A percentile compares a stretch with the other conserved stretches of the same genome.
Evolutionary conservation across 2,888 invertebrate genomes (phyloP).

Genomic region (Trichogramma evanescens): DNA sequence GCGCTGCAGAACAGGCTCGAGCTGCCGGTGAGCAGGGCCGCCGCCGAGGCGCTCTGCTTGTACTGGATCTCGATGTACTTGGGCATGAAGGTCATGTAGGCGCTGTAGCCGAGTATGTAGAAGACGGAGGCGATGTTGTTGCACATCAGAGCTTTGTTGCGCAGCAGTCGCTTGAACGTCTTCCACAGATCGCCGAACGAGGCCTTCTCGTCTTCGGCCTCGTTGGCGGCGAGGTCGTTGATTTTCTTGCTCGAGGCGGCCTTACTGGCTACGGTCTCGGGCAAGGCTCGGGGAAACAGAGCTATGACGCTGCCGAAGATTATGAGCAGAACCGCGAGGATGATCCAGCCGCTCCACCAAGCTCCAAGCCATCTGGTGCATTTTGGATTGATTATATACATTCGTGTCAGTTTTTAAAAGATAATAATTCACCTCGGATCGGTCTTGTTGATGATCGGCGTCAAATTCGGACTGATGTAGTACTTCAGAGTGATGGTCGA

Average conservation of each 20-base stretch:
- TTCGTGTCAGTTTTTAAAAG: not conserved
- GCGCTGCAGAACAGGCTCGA: conserved; percentile 65
- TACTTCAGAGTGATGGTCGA: conserved; percentile 60
- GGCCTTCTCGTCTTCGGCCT: conserved; percentile 34
- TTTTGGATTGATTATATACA: not conserved
- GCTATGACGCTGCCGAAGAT: conserved; percentile 58
- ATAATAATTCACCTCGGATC: conserved; percentile 52
- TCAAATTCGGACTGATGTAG: conserved; percentile 60
- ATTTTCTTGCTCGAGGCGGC: conserved; percentile 29
- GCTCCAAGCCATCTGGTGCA: conserved; percentile 66
- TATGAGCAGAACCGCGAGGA: conserved; percentile 55
- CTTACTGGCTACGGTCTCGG: conserved; percentile 54
- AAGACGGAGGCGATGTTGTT: conserved; percentile 69
- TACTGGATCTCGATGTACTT: conserved; percentile 80
- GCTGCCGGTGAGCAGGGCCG: conserved; percentile 68
- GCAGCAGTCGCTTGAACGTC: conserved; percentile 58
- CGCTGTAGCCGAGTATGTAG: conserved; percentile 65
- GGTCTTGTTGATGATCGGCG: conserved; percentile 57
- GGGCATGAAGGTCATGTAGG: conserved; percentile 74
- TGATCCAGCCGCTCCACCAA: conserved; percentile 75
- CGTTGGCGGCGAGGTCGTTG: conserved; percentile 24
- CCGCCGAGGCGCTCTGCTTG: conserved; percentile 66
- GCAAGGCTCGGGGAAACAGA: conserved; percentile 64
- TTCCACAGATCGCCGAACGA: conserved; percentile 55
- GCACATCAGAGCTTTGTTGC: conserved; percentile 63